Conservation (phyloP, 2,888 invertebrate genomes). For the Andrena haemorrhoa region DNA sequence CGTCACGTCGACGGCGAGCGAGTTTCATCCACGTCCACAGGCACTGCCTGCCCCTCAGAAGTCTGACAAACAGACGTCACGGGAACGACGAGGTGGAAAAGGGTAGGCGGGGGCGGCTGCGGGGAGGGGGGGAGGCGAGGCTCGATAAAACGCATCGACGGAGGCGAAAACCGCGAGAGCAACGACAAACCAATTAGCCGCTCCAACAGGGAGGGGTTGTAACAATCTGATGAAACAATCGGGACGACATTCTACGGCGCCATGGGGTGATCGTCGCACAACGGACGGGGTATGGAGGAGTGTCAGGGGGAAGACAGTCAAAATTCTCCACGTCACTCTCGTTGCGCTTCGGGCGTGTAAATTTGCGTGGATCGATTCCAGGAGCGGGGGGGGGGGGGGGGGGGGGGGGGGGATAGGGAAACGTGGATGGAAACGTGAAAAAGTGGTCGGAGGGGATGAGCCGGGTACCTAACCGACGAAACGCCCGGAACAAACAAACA, state of each 20-base stretch:
- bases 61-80: conserved; percentile 26
- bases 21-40: conserved; percentile 21
- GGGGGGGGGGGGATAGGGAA: background rate
- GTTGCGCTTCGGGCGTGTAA: conserved; percentile 76
- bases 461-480: conserved; percentile 72
- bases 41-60: conserved; percentile 36
- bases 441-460: conserved; percentile 30
- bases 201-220: conserved; percentile 67
- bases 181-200: conserved; percentile 79
- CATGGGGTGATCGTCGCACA: conserved; percentile 47
- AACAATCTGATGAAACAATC: conserved; percentile 78
- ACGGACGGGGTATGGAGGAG: conserved; percentile 30
- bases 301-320: conserved; percentile 69
- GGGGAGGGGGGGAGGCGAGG: background rate
- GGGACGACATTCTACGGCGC: conserved; percentile 55
- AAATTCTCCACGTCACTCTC: conserved; percentile 75
- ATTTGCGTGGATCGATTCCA: conserved; percentile 79
- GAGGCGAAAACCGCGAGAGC: conserved; percentile 57
- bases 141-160: conserved; percentile 28
- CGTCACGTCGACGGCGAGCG: conserved; percentile 44
- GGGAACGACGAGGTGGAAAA: background rate
- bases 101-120: background rate
- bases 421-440: conserved; percentile 35
- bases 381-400: background rate
- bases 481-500: conserved; percentile 80